phyloP scores from a whole-genome alignment of 2,113 vertebrate genomes.

The Circaetus cinerascens region DNA sequence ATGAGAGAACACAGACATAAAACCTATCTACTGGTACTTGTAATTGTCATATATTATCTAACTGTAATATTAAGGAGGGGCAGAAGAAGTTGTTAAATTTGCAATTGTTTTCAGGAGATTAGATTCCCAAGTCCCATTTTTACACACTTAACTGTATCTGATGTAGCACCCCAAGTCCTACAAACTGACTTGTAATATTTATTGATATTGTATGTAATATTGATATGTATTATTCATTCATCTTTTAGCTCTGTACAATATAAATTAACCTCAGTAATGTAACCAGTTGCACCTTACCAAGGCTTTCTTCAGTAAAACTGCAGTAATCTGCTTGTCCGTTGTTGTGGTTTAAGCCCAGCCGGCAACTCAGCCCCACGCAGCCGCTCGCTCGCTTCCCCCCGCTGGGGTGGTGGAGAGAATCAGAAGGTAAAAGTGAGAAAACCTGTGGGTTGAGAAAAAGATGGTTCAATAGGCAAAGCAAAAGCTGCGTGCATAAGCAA shows the following conservation, averaged over 20 bases:
- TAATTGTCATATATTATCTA: background rate
- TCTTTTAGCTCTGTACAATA: background rate
- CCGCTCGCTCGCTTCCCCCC: too few species aligned
- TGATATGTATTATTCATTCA: background rate
- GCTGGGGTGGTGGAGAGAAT: too few species aligned
- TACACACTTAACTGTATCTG: background rate
- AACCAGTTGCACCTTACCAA: background rate
- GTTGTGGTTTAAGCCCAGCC: too few species aligned
- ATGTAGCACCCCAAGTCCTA: background rate
- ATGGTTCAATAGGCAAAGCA: too few species aligned
- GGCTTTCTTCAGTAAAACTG: background rate
- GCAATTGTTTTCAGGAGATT: background rate
- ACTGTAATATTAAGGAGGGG: background rate
- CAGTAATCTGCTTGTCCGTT: background rate
- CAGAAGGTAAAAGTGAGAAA: too few species aligned
- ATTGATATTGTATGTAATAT: background rate
- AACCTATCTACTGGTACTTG: background rate
- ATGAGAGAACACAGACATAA: background rate
- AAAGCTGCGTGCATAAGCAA: too few species aligned
- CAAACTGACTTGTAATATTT: background rate
- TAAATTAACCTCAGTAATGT: background rate
- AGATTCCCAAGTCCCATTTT: background rate
- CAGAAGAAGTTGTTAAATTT: background rate
- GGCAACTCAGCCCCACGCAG: too few species aligned
- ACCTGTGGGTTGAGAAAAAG: too few species aligned